Base-by-base conservation (phyloP, 2,113 vertebrate genomes). In the Antechinus stuartii region DNA sequence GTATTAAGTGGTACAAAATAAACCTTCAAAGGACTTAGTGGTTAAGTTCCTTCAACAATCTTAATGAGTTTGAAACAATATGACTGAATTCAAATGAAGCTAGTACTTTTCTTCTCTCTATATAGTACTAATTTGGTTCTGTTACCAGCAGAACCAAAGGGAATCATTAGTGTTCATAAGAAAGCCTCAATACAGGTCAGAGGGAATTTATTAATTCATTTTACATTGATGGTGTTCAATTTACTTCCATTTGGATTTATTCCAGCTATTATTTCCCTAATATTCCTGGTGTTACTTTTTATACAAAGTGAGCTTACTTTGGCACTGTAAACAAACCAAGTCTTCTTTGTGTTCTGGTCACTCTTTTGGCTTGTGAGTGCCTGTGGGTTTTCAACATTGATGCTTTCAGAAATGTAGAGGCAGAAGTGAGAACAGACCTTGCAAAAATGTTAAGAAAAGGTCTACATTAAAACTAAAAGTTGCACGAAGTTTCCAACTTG, bases 91-190 rank as follows among this genome's bases (percentile, higher is more conserved):
- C 30, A 68, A 68, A 35, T 68, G 61, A 68, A 12, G 30, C 30
- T 68, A 68, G 35, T 68, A 35, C 61, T 68, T 68, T 35, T 68
- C 12, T 35, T 35, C 30, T 68, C 46, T 93, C 68, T 96, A 84
- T 95, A 56, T 3, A 96, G 47, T 93, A 46, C 84, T 50, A 49
- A 14, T 91, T 57, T 92, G 90, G n/a, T 91, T 91, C 89, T 95
- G 30, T 92, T 68, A 54, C 27, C 46, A 89, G 9, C 49, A 76
- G 54, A 93, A 16, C 46, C 30, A 55, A 94, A 61, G 90, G 92
- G 30, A 68, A 27, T 55, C 96, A 94, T 94, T 96, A 94, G 42
- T 68, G 93, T 94, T 91, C 96, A 19, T 94, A 92, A 94, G 91
- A 92, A 94, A 94, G 92, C 47, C n/a, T 91, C 57, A 93, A 56